A percentile compares a stretch with the other conserved stretches of the same genome.
These are phyloP conservation scores for Ligdia adustata DNA, from an alignment of 2,888 invertebrate species.

Conservation along the genomic window DNA sequence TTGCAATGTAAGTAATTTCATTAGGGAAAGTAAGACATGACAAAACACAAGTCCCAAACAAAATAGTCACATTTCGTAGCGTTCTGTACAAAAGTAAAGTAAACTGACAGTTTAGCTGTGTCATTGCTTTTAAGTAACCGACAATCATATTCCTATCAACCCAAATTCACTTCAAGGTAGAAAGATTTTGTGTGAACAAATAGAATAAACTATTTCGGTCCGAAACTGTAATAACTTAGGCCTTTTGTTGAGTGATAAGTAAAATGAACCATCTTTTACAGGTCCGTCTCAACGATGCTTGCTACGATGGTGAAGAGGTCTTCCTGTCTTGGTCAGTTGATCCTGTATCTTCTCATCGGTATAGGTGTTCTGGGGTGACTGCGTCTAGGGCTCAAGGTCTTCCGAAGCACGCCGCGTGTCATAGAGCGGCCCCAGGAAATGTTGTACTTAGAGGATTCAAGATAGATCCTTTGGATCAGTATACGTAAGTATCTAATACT, in stretches of 20 bases:
- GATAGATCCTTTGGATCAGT: constrained; percentile 66
- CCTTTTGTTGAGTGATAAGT: no score
- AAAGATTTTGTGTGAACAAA: not conserved
- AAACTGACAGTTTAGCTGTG: constrained; percentile 1
- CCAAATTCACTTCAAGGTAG: constrained; percentile 2
- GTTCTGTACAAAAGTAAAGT: not conserved
- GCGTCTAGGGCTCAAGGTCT: constrained; percentile 63
- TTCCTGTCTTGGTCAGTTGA: constrained; percentile 72
- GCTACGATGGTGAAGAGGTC: constrained; percentile 71
- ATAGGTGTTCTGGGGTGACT: constrained; percentile 72
- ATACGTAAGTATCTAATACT: constrained; percentile 69
- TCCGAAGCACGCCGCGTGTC: constrained; percentile 73
- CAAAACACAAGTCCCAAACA: not conserved
- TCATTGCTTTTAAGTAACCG: constrained; percentile 19
- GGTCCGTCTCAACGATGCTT: constrained; percentile 69
- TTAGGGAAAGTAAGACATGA: not conserved
- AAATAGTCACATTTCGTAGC: not conserved
- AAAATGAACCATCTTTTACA: constrained; percentile 30
- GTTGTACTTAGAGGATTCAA: constrained; percentile 69
- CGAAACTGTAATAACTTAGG: no score
- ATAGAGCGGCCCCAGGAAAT: constrained; percentile 67
- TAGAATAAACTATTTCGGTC: no score
- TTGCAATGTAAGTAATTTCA: no score
- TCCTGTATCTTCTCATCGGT: constrained; percentile 61
- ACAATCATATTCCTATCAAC: constrained; percentile 4